A percentile compares a stretch with the other conserved stretches of the same genome.
Conservation (phyloP, 2,797 vertebrate species). For the Pteronotus mesoamericanus region DNA sequence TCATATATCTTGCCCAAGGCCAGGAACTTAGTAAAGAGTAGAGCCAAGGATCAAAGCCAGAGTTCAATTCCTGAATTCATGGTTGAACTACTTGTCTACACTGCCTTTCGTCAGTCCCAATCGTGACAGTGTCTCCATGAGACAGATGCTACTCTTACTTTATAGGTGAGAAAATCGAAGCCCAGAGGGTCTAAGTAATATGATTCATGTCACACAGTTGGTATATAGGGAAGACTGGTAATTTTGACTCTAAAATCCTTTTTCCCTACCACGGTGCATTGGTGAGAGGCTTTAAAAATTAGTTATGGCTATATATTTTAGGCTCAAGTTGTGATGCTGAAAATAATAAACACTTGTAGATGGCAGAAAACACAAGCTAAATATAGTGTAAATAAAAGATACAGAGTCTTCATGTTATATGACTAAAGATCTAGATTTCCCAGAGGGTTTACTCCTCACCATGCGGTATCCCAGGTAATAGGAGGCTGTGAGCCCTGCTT, state of each 20-base stretch:
- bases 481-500: background rate
- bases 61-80: background rate
- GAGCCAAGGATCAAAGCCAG: background rate
- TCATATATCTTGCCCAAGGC: background rate
- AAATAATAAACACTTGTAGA: background rate
- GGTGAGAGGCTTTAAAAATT: background rate
- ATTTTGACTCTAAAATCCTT: background rate
- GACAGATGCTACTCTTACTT: background rate
- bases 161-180: background rate
- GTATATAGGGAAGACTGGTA: background rate
- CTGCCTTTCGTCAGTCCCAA: background rate
- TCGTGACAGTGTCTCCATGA: background rate
- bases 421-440: background rate
- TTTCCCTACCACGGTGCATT: background rate
- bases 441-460: background rate
- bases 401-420: background rate
- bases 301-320: background rate
- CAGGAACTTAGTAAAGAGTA: background rate
- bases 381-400: background rate
- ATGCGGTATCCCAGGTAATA: background rate
- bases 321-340: background rate
- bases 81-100: background rate
- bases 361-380: background rate
- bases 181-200: background rate
- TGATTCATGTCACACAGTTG: background rate